These are phyloP conservation scores for Eumerus sabulonum DNA, from an alignment of 2,888 invertebrate genomes.

Conservation along the genomic window DNA sequence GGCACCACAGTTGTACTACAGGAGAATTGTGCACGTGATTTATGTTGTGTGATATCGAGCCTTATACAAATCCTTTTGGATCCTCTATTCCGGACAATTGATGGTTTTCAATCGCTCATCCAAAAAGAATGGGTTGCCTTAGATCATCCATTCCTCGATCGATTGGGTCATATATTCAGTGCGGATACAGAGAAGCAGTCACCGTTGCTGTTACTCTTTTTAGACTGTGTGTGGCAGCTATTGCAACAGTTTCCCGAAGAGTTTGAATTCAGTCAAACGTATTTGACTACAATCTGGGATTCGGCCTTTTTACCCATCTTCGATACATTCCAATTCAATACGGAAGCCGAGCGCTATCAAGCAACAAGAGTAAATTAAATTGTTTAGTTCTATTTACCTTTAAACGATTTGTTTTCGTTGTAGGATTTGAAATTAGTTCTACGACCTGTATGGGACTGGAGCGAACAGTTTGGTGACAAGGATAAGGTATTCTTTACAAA, in stretches of 20 bases:
- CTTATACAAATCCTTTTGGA: conserved; percentile 93
- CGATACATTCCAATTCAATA: conserved; percentile 95
- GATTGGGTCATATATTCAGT: conserved; percentile 83
- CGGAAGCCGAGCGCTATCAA: conserved; percentile 86
- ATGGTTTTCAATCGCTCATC: conserved; percentile 93
- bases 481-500: conserved; percentile 92
- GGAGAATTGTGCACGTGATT: conserved; percentile 93
- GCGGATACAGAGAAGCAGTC: conserved; percentile 82
- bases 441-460: conserved; percentile 94
- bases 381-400: conserved; percentile 3
- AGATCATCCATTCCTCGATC: conserved; percentile 89
- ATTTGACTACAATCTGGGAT: conserved; percentile 95
- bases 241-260: conserved; percentile 91
- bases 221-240: conserved; percentile 97
- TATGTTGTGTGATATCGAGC: conserved; percentile 91
- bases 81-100: conserved; percentile 88
- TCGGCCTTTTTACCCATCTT: conserved; percentile 92
- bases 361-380: conserved; percentile 79
- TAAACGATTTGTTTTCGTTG: not conserved
- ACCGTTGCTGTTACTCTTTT: conserved; percentile 92
- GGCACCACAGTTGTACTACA: conserved; percentile 90
- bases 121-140: conserved; percentile 97
- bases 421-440: conserved; percentile 80
- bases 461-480: conserved; percentile 89
- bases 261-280: conserved; percentile 95